Conservation (phyloP, 1,140 invertebrate genomes). For the Leucophenga varia region DNA sequence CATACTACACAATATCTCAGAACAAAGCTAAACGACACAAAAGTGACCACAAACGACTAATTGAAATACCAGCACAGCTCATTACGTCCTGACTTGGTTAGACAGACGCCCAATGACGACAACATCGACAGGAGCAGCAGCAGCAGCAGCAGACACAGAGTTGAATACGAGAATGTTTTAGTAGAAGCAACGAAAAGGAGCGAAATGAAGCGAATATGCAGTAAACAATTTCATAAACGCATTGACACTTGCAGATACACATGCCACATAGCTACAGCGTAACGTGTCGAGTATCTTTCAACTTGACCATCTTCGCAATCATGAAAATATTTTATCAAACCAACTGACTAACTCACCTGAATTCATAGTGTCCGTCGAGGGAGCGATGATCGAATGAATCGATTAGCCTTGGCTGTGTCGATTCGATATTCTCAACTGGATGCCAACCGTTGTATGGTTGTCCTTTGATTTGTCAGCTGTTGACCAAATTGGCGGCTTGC, state of each 20-base stretch:
- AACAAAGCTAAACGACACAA: too few species aligned
- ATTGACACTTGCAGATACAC: background rate
- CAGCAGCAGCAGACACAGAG: too few species aligned
- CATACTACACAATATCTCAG: too few species aligned
- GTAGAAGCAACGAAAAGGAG: background rate
- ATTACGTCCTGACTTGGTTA: too few species aligned
- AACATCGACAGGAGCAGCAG: too few species aligned
- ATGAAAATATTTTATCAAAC: background rate
- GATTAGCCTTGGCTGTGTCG: constrained; percentile 17
- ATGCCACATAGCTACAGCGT: too few species aligned
- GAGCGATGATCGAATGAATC: constrained; percentile 34
- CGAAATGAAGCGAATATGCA: background rate
- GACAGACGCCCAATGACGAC: too few species aligned
- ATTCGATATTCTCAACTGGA: constrained; percentile 19
- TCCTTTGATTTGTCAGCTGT: constrained; percentile 3
- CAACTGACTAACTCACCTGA: constrained; percentile 24
- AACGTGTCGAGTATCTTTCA: too few species aligned
- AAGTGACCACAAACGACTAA: too few species aligned
- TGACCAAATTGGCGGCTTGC: background rate
- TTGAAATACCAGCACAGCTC: too few species aligned
- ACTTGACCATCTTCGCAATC: too few species aligned
- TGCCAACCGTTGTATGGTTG: constrained; percentile 29
- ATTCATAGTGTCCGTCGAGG: constrained; percentile 36
- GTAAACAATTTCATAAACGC: background rate
- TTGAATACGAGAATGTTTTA: background rate